Conservation (phyloP, 2,888 invertebrate species). For the Xanthorhoe spadicearia region DNA sequence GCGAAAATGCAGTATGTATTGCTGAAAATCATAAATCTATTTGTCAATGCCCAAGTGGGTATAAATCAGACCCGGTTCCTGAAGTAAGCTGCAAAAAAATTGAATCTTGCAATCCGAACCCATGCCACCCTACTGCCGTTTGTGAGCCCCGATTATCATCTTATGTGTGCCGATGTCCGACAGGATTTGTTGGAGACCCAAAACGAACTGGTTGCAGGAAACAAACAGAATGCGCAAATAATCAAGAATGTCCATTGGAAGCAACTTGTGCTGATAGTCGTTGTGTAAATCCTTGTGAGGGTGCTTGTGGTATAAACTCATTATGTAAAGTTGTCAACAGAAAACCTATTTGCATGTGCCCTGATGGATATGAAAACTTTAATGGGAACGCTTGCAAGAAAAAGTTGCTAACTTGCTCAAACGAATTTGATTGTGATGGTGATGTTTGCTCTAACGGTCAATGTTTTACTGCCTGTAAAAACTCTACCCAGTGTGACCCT, state of each 20-base stretch:
- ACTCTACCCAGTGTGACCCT: slow-evolving; percentile 90
- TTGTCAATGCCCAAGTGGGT: slow-evolving; percentile 95
- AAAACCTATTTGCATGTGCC: slow-evolving; percentile 91
- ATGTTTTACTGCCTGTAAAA: slow-evolving; percentile 92
- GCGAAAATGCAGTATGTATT: slow-evolving; percentile 94
- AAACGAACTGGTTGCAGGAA: slow-evolving; percentile 90
- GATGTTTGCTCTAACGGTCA: slow-evolving; percentile 93
- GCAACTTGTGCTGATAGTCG: slow-evolving; percentile 89
- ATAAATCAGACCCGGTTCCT: slow-evolving; percentile 91
- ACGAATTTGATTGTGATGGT: slow-evolving; percentile 91
- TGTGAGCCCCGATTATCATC: slow-evolving; percentile 89
- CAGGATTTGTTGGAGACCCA: slow-evolving; percentile 91
- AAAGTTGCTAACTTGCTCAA: slow-evolving; percentile 86
- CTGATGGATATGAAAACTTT: slow-evolving; percentile 90
- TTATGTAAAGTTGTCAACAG: slow-evolving; percentile 91
- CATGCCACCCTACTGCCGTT: slow-evolving; percentile 92
- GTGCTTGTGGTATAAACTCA: slow-evolving; percentile 92
- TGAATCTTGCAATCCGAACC: slow-evolving; percentile 90
- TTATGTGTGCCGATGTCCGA: slow-evolving; percentile 91
- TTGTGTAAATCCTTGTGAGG: slow-evolving; percentile 93
- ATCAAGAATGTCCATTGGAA: slow-evolving; percentile 90
- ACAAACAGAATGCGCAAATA: slow-evolving; percentile 89
- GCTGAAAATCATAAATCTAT: slow-evolving; percentile 92
- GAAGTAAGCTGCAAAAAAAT: slow-evolving; percentile 91
- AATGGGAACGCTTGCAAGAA: slow-evolving; percentile 88